phyloP scores from a whole-genome alignment of 2,888 invertebrate genomes.

The Catonia carolina region DNA sequence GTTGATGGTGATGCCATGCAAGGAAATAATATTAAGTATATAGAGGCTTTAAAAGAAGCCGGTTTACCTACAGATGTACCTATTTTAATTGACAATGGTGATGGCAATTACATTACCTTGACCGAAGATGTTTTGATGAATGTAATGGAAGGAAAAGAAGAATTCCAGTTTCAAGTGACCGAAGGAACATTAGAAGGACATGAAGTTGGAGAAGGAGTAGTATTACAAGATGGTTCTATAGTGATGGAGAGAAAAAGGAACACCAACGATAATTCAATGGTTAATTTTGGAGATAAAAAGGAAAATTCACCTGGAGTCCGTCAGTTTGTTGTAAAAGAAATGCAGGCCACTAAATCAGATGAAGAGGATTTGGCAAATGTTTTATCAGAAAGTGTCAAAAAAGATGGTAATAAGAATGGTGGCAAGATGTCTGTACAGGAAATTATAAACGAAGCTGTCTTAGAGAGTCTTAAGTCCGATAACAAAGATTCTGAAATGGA shows the following conservation, averaged over 20 bases:
- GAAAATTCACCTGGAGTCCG: constrained; percentile 10
- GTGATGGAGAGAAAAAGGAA: constrained; percentile 23
- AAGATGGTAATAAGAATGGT: constrained; percentile 13
- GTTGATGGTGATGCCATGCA: constrained; percentile 22
- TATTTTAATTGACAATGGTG: constrained; percentile 57
- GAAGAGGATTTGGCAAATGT: constrained; percentile 10
- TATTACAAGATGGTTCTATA: constrained; percentile 26
- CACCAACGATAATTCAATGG: constrained; percentile 13
- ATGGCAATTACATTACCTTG: constrained; percentile 56
- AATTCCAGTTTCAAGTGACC: constrained; percentile 31
- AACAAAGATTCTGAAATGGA: constrained; percentile 32
- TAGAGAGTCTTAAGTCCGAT: constrained; percentile 30
- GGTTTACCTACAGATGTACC: constrained; percentile 45
- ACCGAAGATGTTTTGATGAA: constrained; percentile 53
- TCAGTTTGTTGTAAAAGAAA: constrained; percentile 30
- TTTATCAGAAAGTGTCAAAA: constrained; percentile 13
- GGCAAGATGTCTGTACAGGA: constrained; percentile 23
- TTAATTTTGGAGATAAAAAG: constrained; percentile 11
- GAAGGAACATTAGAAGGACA: constrained; percentile 28
- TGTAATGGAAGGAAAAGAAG: constrained; percentile 28
- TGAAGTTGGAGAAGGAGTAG: constrained; percentile 26
- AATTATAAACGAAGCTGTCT: constrained; percentile 29
- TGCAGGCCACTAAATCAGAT: constrained; percentile 21
- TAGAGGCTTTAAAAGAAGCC: constrained; percentile 38
- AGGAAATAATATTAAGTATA: constrained; percentile 31